phyloP scores from a whole-genome alignment of 2,797 vertebrate genomes.

The Rhabdomys pumilio region DNA sequence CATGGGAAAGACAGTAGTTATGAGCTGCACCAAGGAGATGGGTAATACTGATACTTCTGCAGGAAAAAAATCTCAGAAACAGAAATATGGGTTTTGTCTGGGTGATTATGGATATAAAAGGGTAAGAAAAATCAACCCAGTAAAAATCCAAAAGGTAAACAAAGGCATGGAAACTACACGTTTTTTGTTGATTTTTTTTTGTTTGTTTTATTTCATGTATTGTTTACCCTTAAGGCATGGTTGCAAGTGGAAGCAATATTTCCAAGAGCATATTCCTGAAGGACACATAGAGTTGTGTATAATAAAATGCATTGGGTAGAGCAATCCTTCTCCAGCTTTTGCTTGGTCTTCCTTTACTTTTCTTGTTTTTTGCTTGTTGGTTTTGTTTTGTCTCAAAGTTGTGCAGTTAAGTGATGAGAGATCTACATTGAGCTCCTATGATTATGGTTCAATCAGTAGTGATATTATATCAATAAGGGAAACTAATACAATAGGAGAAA shows the following conservation, averaged over 20 bases:
- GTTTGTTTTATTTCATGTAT: background rate
- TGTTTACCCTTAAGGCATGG: background rate
- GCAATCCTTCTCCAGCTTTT: fast-evolving
- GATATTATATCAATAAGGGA: background rate
- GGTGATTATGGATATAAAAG: background rate
- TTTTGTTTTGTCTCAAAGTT: background rate
- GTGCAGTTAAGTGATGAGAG: background rate
- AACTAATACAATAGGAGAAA: background rate
- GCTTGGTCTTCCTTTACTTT: too few species aligned
- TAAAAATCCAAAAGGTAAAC: too few species aligned
- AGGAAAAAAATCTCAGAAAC: background rate
- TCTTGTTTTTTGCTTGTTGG: background rate
- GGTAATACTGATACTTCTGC: background rate
- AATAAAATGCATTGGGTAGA: too few species aligned
- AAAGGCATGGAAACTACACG: too few species aligned
- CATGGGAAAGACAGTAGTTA: background rate
- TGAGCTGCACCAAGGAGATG: background rate
- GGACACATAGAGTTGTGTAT: background rate
- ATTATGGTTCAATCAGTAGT: background rate
- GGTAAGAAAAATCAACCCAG: background rate
- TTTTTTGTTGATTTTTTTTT: background rate
- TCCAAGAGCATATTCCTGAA: background rate
- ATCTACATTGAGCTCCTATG: background rate
- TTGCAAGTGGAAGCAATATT: too few species aligned
- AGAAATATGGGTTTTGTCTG: background rate